These are phyloP conservation scores for Perizoma flavofasciatum DNA, from an alignment of 2,888 invertebrate genomes.

Conservation along the genomic window DNA sequence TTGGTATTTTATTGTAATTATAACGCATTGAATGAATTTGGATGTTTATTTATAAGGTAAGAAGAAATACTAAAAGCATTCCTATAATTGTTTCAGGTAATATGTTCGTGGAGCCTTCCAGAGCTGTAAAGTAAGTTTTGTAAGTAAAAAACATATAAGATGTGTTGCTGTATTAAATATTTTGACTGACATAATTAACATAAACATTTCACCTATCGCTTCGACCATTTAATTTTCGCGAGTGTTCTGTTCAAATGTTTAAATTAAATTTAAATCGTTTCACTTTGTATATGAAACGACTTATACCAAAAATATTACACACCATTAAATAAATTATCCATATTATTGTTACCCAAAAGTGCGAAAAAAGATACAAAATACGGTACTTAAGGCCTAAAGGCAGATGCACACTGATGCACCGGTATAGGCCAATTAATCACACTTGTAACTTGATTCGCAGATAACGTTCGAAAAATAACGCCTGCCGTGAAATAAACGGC, in stretches of 20 bases:
- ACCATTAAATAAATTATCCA: constrained; percentile 21
- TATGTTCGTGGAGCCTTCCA: background rate
- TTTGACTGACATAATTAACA: too few relatives aligned
- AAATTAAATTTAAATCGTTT: background rate
- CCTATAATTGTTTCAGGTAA: constrained; percentile 44
- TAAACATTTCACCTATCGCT: too few relatives aligned
- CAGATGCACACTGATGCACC: constrained; percentile 55
- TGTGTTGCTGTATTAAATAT: too few relatives aligned
- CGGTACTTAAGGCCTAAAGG: constrained; percentile 42
- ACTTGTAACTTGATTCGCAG: constrained; percentile 71
- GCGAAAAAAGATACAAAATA: constrained; percentile 23
- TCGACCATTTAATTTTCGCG: too few relatives aligned
- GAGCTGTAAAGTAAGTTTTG: constrained; percentile 1
- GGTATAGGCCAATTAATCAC: constrained; percentile 71
- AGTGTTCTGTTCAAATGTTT: too few relatives aligned
- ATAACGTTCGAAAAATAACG: constrained; percentile 75
- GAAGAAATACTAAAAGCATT: constrained; percentile 1
- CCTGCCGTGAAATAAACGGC: constrained; percentile 63
- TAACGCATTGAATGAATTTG: constrained; percentile 20
- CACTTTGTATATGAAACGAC: constrained; percentile 8
- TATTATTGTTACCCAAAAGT: constrained; percentile 19
- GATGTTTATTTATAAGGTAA: constrained; percentile 2
- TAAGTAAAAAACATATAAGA: too few relatives aligned
- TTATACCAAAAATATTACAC: constrained; percentile 18
- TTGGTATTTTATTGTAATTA: constrained; percentile 12